Evolutionary conservation across 1,140 invertebrate species (phyloP), one percentile per base, ranked within the genome.

Genomic region (Coenobita brevimanus): DNA sequence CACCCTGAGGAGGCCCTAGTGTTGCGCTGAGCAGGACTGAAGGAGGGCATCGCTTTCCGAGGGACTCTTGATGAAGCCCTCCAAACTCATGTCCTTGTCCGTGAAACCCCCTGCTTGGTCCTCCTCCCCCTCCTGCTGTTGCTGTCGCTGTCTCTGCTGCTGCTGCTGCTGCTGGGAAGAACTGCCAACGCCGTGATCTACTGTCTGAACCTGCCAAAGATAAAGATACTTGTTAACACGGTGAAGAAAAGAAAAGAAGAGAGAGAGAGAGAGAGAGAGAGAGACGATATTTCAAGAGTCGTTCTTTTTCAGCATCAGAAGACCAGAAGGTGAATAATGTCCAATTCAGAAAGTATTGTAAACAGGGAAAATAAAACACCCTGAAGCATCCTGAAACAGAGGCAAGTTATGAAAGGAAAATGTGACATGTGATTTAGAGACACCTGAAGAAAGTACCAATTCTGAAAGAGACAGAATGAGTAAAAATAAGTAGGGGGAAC

Each of bases 11-110:
- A 50, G 6, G 46, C 6, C 17, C 46, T 82, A 38, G 30, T 41
- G 79, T 27, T 62, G 57, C 30, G 69, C 27, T 57, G 69, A 67
- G 43, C 80, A 76, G 17, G 80, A 83, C 57, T 89, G 81, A 24
- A 89, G 43, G 0, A 89, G 73, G 71, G 88, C 88, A 73, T 89
- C 88, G 64, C 88, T 89, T 81, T 89, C 88, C n/a, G 88, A 89
- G 15, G 88, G 88, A 89, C 80, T 83, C 75, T 89, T 89, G 81
- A 89, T 67, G 38, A 89, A 89, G 38, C 80, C 88, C 43, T 89
- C 88, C 71, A 89, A 24, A 54, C 81, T 82, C n/a, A 78, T 60
- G 2, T 89, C 88, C 73, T 89, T 89, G 15, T 89, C 88, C 54
- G 43, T 89, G 71, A 89, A 8, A 73, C 54, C 73, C 73, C 69